Evolutionary conservation across 2,888 invertebrate genomes (phyloP).

Genomic region (Pristionchus arcanus): DNA sequence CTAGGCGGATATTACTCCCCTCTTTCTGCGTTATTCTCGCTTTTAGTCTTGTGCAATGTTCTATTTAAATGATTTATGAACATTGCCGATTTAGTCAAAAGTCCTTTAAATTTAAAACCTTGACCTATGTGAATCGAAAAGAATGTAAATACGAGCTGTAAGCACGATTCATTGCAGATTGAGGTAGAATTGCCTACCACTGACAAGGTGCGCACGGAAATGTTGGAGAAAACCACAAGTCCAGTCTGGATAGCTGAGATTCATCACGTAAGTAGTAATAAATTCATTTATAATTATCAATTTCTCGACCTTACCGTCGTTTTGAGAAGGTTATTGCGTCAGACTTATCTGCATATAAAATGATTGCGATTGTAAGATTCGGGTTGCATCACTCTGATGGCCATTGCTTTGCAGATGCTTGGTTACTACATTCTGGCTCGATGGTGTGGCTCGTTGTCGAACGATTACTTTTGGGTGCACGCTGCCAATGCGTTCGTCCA

Average conservation of each 20-base stretch:
- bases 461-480: constrained; percentile 46
- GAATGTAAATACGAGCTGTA: too few relatives aligned
- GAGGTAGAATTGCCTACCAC: constrained; percentile 32
- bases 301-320: too few relatives aligned
- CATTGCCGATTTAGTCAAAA: too few relatives aligned
- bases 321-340: too few relatives aligned
- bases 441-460: constrained; percentile 24
- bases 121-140: too few relatives aligned
- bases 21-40: background rate
- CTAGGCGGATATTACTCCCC: background rate
- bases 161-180: constrained; percentile 32
- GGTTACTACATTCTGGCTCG: constrained; percentile 54
- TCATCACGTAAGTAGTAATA: constrained; percentile 23
- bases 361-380: too few relatives aligned
- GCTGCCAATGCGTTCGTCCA: constrained; percentile 40
- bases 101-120: too few relatives aligned
- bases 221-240: background rate
- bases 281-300: too few relatives aligned
- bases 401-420: constrained; percentile 29
- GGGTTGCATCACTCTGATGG: too few relatives aligned
- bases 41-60: background rate
- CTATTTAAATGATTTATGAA: too few relatives aligned
- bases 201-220: background rate
- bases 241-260: constrained; percentile 48
- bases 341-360: too few relatives aligned